Percentiles rank a stretch among this genome's conserved stretches.
Evolutionary conservation across 35 echinoderm and acorn worm species (phyloP).

Genomic region (Stichopus chloronotus): DNA sequence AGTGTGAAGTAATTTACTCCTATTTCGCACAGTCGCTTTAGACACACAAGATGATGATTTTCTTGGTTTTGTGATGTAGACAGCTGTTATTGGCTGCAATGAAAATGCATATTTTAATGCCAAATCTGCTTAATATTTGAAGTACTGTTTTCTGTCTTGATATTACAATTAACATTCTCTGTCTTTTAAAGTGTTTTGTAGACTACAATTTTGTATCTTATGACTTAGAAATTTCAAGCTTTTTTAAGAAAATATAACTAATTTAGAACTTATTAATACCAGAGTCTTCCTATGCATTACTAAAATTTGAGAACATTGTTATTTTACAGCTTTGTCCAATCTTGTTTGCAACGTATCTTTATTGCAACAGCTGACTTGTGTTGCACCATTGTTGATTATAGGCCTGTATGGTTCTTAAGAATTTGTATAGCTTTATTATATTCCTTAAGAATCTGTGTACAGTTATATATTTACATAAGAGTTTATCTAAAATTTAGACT

Average conservation of each 20-base stretch:
- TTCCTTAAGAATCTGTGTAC: not conserved
- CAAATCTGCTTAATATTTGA: no score
- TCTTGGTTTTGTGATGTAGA: not conserved
- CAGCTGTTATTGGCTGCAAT: not conserved
- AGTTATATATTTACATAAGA: not conserved
- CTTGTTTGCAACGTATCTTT: not conserved
- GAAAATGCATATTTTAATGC: not conserved
- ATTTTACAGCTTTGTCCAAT: not conserved
- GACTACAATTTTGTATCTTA: not conserved
- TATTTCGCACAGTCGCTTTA: not conserved
- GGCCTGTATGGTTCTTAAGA: no score
- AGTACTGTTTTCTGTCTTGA: no score
- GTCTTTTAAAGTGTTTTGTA: constrained; percentile 2
- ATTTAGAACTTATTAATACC: not conserved
- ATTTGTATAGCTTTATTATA: no score
- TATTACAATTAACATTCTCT: not conserved
- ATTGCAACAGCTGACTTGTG: not conserved
- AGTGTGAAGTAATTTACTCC: not conserved
- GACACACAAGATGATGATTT: not conserved
- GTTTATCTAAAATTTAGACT: not conserved
- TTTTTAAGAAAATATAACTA: no score
- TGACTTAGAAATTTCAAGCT: not conserved
- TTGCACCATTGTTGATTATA: not conserved
- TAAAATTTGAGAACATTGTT: not conserved
- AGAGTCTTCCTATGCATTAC: no score